Base-by-base conservation (phyloP, 2,888 invertebrate species). In the Idaea aversata region DNA sequence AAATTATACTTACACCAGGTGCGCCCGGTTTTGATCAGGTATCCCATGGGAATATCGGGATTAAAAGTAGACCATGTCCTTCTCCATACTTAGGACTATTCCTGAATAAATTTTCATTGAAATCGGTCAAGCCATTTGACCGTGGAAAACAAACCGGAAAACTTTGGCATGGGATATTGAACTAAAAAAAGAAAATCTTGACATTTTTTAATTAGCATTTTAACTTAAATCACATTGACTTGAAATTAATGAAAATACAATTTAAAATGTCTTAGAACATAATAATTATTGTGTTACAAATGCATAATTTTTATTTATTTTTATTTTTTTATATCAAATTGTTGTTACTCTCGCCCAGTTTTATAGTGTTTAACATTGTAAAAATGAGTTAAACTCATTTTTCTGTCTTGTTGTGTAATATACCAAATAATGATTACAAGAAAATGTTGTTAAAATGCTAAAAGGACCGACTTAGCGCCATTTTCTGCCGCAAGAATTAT, bases 371-470 rank as follows among this genome's bases (percentile, higher is more conserved):
- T 73, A 71, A 64, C 64, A 75, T 70, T 71, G 75, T 65, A 66
- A 34, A 68, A 81, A 87, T 84, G 92, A 89, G 93, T 92, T 75
- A 87, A 75, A 92, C 92, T 91, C 91, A 80, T 85, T 81, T 75
- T 76, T 76, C 81, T 84, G 84, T 25, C 59, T 81, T 83, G 86
- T 91, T 90, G 88, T 90, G 87, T 90, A 90, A 90, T 87, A 88
- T 90, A 88, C 92, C 92, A 92, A 92, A 92, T 89, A 91, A 75
- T 78, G 85, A 83, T 84, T 82, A 79, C 85, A 86, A 84, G 82
- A 87, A 47, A 47, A 10, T 47, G 47, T 13, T 7, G 13, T 47
- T 47, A 47, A 13, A 10, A 47, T 47, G 13, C 47, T 47, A 10
- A 47, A 10, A 47, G 47, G 13, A 10, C 7, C 13, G 47, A 47